These are phyloP conservation scores for Eonycteris spelaea DNA, from an alignment of 2,113 vertebrate species.

Conservation along the genomic window DNA sequence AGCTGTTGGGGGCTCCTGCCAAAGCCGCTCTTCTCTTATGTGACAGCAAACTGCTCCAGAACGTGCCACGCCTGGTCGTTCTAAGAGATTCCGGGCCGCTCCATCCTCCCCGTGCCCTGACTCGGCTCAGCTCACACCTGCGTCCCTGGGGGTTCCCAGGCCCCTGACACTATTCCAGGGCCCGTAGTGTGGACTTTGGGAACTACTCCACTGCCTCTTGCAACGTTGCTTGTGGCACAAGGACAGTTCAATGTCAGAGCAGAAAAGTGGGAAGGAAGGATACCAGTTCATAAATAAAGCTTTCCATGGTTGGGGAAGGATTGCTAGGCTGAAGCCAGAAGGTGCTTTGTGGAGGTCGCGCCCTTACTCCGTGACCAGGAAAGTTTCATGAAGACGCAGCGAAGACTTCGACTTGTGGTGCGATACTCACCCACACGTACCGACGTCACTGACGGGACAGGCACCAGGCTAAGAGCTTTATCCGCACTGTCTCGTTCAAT, in stretches of 20 bases:
- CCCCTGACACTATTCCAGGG: accelerated
- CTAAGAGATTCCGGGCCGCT: neutral
- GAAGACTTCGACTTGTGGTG: neutral
- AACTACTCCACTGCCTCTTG: neutral
- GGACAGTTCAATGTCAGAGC: neutral
- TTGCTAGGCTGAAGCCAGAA: accelerated
- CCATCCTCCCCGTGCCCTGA: accelerated
- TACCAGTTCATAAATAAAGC: neutral
- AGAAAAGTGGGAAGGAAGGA: neutral
- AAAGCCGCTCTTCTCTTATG: accelerated
- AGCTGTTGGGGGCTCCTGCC: neutral
- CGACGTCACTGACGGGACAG: neutral
- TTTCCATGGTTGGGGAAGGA: neutral
- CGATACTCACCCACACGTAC: neutral
- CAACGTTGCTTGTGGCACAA: neutral
- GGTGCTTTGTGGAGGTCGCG: neutral
- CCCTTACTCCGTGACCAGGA: neutral
- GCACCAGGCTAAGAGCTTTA: neutral
- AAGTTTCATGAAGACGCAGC: neutral
- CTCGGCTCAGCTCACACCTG: accelerated
- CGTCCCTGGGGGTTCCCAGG: neutral
- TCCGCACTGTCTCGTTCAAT: neutral
- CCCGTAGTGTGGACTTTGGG: neutral
- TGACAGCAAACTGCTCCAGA: neutral
- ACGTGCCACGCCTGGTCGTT: accelerated